These are phyloP conservation scores for Talpa occidentalis DNA, from an alignment of 2,113 vertebrate species.

Conservation along the genomic window DNA sequence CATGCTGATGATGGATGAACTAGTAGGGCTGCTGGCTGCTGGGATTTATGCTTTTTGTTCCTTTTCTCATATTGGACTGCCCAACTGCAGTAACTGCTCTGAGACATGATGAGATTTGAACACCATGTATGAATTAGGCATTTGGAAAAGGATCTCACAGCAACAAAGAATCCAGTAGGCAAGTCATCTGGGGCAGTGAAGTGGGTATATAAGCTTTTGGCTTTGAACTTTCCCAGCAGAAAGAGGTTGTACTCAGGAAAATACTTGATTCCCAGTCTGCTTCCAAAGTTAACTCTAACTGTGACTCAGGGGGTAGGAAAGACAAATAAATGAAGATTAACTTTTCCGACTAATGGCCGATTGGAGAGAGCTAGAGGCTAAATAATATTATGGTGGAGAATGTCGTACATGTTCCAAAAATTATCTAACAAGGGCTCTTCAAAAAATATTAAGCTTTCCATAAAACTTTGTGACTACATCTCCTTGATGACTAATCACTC, in stretches of 20 bases:
- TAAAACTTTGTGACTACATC: background rate
- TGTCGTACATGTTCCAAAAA: background rate
- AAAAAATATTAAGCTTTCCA: background rate
- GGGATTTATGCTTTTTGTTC: background rate
- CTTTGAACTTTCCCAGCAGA: background rate
- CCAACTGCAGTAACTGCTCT: background rate
- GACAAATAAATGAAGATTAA: conserved; percentile 41
- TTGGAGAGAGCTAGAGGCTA: background rate
- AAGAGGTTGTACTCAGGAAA: background rate
- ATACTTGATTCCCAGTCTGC: background rate
- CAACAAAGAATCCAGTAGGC: background rate
- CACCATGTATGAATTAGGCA: background rate
- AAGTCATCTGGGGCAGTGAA: background rate
- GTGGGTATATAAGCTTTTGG: background rate
- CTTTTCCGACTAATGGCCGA: background rate
- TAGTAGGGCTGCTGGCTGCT: no score
- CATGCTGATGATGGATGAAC: background rate
- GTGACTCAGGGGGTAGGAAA: conserved; percentile 46
- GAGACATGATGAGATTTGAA: background rate
- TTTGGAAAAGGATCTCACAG: conserved; percentile 6
- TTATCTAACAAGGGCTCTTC: background rate
- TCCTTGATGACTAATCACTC: background rate
- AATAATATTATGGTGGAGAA: background rate
- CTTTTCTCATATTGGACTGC: background rate
- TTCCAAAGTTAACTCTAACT: conserved; percentile 44